Evolutionary conservation across 37 sponge, comb jelly and placozoan species (phyloP), one percentile per base, ranked within the genome.

Genomic region (Aplysina aerophoba): DNA sequence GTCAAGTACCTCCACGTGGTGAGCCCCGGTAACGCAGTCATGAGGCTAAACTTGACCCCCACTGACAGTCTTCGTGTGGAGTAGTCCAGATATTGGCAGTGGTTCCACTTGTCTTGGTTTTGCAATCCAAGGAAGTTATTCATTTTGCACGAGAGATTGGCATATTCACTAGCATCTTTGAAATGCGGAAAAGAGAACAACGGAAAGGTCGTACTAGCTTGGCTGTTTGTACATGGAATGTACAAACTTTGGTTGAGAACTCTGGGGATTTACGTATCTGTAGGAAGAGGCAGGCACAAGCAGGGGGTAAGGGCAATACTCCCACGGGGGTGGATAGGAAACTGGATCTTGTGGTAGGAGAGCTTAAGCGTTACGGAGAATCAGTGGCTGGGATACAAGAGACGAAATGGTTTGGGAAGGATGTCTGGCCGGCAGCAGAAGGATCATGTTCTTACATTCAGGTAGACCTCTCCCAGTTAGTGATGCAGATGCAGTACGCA

Each of bases 361-460:
- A 56, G 25, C 0, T 50, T 63, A 72, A 53, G 59, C 24, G 59
- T 24, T 72, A 50, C n/a, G 56, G 59, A 53, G 34, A 44, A 55
- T 79, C 79, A 44, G 79, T 86, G 53, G 80, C 86, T 41, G 80
- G 66, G 54, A 79, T 86, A 6, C 79, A 78, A 41, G 86, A 86
- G 67, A 86, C 66, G 12, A 77, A 61, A 30, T 86, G 86, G 67
- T 86, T 86, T 77, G 80, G 86, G 55, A 21, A 20, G 22, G 79
- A 77, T 79, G 86, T 86, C 15, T 86, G 66, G 77, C 60, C 85
- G 16, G 79, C 79, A 79, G 62, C 37, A 22, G 65, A 64, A 40
- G 86, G 86, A 8, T 62, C 25, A 87, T 71, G 12, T 65, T 87
- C 22, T 55, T 87, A 20, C 87, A 87, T 38, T 88, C 83, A 21